Evolutionary conservation across 37 sponge, comb jelly and placozoan genomes (phyloP).

Genomic region (Halichondria panicea): DNA sequence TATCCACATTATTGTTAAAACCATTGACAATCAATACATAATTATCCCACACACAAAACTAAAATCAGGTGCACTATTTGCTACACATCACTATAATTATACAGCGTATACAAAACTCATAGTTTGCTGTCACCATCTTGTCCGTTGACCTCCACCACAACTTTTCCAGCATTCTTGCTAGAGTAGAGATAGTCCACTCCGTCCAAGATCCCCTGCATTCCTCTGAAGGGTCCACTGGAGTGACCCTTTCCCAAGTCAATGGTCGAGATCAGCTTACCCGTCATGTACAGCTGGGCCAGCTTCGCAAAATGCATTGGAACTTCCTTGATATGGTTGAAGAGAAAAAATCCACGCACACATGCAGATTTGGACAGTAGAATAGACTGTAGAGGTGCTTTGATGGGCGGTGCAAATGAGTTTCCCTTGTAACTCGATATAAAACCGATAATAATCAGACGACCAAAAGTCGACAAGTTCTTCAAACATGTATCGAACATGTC

Average conservation of each 20-base stretch:
- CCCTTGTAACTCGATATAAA: conserved; percentile 55
- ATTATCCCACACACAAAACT: too few species aligned
- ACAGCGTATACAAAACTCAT: too few species aligned
- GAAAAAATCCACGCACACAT: conserved; percentile 77
- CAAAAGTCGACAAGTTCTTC: conserved; percentile 63
- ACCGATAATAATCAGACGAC: conserved; percentile 72
- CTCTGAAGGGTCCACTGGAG: conserved; percentile 31
- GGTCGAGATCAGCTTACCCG: conserved; percentile 32
- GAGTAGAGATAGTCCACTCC: conserved; percentile 78
- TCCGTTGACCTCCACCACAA: conserved; percentile 60
- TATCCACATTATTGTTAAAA: too few species aligned
- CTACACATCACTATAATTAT: too few species aligned
- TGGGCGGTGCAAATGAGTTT: conserved; percentile 5
- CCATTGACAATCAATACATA: too few species aligned
- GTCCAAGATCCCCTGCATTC: conserved; percentile 61
- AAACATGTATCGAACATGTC: conserved; percentile 74
- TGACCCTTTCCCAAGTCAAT: conserved; percentile 54
- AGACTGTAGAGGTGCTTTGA: conserved; percentile 31
- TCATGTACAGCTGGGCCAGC: conserved; percentile 24
- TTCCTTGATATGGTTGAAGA: conserved; percentile 29
- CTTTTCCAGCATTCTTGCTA: conserved; percentile 60
- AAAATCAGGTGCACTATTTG: too few species aligned
- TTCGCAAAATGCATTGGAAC: conserved; percentile 34
- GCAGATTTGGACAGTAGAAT: conserved; percentile 73
- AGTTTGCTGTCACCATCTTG: conserved; percentile 2